These are phyloP conservation scores for Drosophila pandora DNA, from an alignment of 1,140 invertebrate genomes.

Conservation along the genomic window DNA sequence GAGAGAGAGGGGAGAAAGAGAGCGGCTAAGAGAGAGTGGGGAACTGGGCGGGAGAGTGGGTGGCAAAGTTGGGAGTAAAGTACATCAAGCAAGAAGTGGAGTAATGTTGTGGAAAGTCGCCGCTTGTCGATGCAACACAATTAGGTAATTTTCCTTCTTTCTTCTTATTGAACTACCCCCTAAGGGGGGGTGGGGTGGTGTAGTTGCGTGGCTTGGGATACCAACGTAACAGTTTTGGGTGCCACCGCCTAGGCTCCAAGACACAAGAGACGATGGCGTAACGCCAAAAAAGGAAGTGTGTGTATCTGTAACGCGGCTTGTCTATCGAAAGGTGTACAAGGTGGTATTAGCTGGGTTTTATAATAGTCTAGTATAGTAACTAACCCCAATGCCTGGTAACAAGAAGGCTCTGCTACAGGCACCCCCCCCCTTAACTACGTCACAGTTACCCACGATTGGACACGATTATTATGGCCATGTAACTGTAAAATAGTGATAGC, in stretches of 20 bases:
- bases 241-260: conserved; percentile 27
- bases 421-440: conserved; percentile 10
- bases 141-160: conserved; percentile 79
- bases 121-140: conserved; percentile 73
- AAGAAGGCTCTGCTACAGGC: too few species aligned
- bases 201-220: neutral
- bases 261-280: conserved; percentile 43
- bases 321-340: conserved; percentile 1
- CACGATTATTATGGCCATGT: conserved; percentile 24
- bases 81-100: conserved; percentile 68
- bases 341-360: conserved; percentile 8
- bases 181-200: conserved; percentile 6
- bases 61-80: conserved; percentile 36
- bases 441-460: conserved; percentile 22
- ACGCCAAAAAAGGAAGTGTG: conserved; percentile 60
- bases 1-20: neutral
- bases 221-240: conserved; percentile 58
- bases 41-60: neutral
- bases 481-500: neutral
- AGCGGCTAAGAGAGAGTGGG: too few species aligned
- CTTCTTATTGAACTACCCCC: conserved; percentile 65
- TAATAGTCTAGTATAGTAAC: neutral
- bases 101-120: conserved; percentile 72
- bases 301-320: conserved; percentile 51
- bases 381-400: conserved; percentile 13